phyloP scores from a whole-genome alignment of 2,113 vertebrate species.

The Oxygymnocypris stewartii region DNA sequence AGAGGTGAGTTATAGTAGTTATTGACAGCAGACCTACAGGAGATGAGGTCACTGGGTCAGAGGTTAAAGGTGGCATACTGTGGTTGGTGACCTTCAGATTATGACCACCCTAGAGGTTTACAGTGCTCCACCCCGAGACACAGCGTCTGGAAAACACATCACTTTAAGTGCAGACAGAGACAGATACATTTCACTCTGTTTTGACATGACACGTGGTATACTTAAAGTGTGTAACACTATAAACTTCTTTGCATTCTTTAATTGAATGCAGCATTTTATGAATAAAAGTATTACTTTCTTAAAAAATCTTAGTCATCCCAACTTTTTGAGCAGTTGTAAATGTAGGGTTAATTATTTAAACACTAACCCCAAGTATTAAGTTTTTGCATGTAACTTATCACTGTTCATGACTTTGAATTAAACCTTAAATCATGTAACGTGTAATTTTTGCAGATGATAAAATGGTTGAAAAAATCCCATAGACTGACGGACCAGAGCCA shows the following conservation, averaged over 20 bases:
- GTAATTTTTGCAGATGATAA: neutral
- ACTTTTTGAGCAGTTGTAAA: too few species aligned
- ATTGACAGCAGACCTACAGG: conserved; percentile 59
- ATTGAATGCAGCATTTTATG: neutral
- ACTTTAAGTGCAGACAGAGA: neutral
- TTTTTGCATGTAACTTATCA: neutral
- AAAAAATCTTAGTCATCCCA: neutral
- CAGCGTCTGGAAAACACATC: conserved; percentile 49
- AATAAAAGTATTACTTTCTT: neutral
- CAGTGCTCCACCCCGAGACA: conserved; percentile 62
- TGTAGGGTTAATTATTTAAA: neutral
- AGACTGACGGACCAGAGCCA: neutral
- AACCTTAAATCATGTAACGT: neutral
- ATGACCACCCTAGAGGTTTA: conserved; percentile 64
- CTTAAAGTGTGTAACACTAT: neutral
- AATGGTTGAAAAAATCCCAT: neutral
- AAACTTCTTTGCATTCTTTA: neutral
- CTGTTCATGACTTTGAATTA: neutral
- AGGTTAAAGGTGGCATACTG: conserved; percentile 65
- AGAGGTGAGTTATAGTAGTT: conserved; percentile 30
- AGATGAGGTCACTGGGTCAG: conserved; percentile 58
- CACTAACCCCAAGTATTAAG: neutral
- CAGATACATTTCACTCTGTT: neutral
- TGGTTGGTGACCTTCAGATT: conserved; percentile 61
- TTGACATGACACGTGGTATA: neutral